These are phyloP conservation scores for Vultur gryphus DNA, from an alignment of 2,797 vertebrate species.

Conservation along the genomic window DNA sequence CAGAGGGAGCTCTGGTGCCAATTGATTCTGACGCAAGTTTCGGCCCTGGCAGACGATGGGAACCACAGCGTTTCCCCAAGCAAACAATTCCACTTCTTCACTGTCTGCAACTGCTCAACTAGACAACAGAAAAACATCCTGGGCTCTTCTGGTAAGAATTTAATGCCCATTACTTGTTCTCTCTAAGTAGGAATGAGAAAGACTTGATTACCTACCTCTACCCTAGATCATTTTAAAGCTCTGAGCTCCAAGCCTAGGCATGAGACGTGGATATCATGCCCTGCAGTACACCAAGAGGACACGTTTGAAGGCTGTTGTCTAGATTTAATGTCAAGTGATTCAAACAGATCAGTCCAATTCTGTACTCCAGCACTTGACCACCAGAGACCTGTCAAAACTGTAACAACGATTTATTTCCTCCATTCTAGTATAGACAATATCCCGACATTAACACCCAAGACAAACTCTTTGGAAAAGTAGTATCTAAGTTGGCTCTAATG, in stretches of 20 bases:
- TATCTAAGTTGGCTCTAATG: background rate
- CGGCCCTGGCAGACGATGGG: background rate
- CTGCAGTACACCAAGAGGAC: rapidly evolving
- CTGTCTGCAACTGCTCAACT: background rate
- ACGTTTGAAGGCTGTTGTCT: background rate
- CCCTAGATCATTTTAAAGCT: background rate
- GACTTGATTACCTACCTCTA: background rate
- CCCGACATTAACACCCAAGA: background rate
- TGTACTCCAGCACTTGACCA: background rate
- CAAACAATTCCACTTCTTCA: background rate
- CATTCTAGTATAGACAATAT: background rate
- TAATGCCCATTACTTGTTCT: background rate
- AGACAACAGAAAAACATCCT: background rate
- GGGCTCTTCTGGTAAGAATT: background rate
- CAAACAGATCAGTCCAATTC: background rate
- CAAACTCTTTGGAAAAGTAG: background rate
- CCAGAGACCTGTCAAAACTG: background rate
- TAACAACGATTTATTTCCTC: background rate
- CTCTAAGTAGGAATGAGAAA: background rate
- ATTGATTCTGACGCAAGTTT: rapidly evolving
- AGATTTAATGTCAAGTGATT: background rate
- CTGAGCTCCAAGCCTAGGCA: background rate
- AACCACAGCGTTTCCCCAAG: background rate
- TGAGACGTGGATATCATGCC: rapidly evolving
- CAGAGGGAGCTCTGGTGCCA: background rate